A percentile compares a stretch with the other conserved stretches of the same genome.
Conservation (phyloP, 2,113 vertebrate genomes). For the Pipra filicauda region DNA sequence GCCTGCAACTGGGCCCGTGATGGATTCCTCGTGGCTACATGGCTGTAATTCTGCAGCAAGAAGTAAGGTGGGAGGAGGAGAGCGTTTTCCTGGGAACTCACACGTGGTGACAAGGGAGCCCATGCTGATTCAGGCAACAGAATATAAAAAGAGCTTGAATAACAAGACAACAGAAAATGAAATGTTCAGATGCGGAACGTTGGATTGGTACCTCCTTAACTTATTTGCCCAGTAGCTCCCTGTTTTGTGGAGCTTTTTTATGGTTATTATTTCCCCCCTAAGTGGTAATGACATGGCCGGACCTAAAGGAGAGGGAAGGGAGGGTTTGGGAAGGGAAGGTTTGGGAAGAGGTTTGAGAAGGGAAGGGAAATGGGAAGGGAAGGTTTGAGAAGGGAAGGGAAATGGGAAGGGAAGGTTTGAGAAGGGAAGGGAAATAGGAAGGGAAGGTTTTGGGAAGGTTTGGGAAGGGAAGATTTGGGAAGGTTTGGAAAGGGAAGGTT, state of each 20-base stretch:
- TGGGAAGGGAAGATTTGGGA: no score
- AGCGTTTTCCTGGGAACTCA: background rate
- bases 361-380: no score
- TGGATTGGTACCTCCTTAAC: background rate
- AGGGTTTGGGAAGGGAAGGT: background rate
- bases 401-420: background rate
- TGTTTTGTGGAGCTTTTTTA: background rate
- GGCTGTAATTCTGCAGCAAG: background rate
- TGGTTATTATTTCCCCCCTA: background rate
- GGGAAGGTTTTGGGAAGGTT: no score
- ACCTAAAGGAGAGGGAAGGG: background rate
- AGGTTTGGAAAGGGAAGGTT: no score
- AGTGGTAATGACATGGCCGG: background rate
- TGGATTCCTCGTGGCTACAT: background rate
- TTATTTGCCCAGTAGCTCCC: background rate
- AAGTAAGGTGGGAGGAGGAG: background rate
- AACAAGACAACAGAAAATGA: background rate
- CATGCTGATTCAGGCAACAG: background rate
- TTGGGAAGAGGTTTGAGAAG: no score
- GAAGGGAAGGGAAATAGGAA: no score
- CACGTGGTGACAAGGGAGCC: background rate
- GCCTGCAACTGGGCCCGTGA: accelerated
- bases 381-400: no score
- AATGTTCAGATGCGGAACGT: background rate
- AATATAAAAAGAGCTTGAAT: background rate